phyloP scores from a whole-genome alignment of 1,140 invertebrate genomes.

The Leptestheria dahalacensis region DNA sequence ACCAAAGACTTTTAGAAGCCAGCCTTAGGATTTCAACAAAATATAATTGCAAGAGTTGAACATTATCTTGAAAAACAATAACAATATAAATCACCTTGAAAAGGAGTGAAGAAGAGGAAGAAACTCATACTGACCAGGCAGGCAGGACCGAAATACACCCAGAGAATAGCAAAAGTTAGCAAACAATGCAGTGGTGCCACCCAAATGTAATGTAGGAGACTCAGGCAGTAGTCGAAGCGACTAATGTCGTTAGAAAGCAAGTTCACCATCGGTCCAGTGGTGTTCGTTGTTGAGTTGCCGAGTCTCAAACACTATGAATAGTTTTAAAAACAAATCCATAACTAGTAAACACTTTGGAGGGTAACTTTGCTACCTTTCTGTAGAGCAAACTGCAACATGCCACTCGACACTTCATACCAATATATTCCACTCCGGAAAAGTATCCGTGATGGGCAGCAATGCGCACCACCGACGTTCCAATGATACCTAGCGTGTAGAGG shows the following conservation, averaged over 20 bases:
- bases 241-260: conserved; percentile 78
- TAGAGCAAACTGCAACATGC: neutral
- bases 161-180: conserved; percentile 60
- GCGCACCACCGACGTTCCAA: neutral
- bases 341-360: neutral
- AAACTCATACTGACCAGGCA: conserved; percentile 59
- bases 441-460: neutral
- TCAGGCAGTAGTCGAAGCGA: conserved; percentile 22
- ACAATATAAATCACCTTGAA: conserved; percentile 44
- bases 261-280: conserved; percentile 77
- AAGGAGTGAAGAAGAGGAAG: conserved; percentile 61
- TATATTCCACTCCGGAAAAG: neutral
- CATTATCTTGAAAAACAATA: neutral
- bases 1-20: conserved; percentile 50
- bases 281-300: conserved; percentile 52
- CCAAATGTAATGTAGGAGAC: conserved; percentile 37
- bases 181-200: conserved; percentile 58
- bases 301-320: conserved; percentile 31
- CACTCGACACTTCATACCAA: neutral
- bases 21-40: no score
- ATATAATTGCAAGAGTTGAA: neutral
- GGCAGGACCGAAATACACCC: conserved; percentile 49
- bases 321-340: conserved; percentile 6
- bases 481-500: neutral
- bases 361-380: neutral